Base-by-base conservation (phyloP, 92 coral and sea anemone species). In the Phenganax stokvisi region DNA sequence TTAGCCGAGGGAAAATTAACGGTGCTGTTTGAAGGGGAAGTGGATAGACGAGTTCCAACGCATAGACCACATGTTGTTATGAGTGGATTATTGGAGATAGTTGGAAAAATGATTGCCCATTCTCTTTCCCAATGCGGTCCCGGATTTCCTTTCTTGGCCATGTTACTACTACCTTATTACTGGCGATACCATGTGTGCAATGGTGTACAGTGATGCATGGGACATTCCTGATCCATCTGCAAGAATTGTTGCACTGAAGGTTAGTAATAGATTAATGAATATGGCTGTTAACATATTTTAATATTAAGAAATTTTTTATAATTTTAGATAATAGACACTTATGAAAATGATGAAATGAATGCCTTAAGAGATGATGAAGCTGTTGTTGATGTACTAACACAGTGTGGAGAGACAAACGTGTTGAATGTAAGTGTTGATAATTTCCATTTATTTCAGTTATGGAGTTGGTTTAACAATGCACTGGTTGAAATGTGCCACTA, bases 141-240 rank as follows among this genome's bases (percentile, higher is more conserved):
- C 0, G 30, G 69, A 62, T 64, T 64, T 64, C 70, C 28, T 3
- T 64, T 64, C 5, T 20, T 64, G 27, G 28, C 28, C 70, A 10
- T 64, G 70, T 64, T 64, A 64, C 30, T 87, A 85, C 61, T 90
- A 88, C 80, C 80, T 90, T 20, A 88, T 84, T 6, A 88, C 91
- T 79, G 93, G 91, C n/a, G 91, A 90, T 75, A 72, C 85, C 61
- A 81, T 76, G 85, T 80, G 83, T 76, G 92, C 92, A 12, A 74
- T 85, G 82, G 90, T 89, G 10, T 87, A 89, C 83, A 80, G 87
- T 13, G 79, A 84, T 77, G 64, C 63, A 77, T 82, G 81, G 85
- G 90, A 89, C 65, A 78, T 89, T 56, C 88, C 88, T 76, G 88
- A 89, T 78, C 81, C 80, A 12, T 55, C 16, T 68, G 67, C 90